Conservation (phyloP, 2,113 vertebrate genomes). For the Hemichromis elongatus region DNA sequence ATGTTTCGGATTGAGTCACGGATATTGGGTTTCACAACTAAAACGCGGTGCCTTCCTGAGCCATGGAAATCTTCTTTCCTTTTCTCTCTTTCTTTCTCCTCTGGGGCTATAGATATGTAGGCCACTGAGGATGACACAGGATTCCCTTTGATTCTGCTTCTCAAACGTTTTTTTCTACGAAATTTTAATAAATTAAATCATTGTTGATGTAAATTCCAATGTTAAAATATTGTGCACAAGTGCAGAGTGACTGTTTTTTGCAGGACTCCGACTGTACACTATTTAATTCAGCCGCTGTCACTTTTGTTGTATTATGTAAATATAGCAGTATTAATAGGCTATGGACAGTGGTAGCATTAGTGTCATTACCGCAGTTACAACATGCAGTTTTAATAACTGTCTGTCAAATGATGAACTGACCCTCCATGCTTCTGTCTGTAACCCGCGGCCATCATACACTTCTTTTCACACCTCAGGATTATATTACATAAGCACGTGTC, state of each 20-base stretch:
- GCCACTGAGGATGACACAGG: slow-evolving; percentile 37
- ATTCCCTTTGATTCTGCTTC: slow-evolving; percentile 19
- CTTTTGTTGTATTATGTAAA: background rate
- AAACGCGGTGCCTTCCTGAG: slow-evolving; percentile 8
- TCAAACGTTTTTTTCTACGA: background rate
- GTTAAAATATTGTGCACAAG: background rate
- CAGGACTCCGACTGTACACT: background rate
- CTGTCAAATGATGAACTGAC: slow-evolving; percentile 22
- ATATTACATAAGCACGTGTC: slow-evolving; percentile 34
- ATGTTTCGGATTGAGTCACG: slow-evolving; percentile 46
- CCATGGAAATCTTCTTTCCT: slow-evolving; percentile 27
- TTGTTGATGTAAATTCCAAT: background rate
- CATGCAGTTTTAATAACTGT: slow-evolving; percentile 41
- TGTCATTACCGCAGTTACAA: background rate
- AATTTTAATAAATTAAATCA: background rate
- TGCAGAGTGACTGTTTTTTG: background rate
- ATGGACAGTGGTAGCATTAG: background rate
- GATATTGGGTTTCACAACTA: slow-evolving; percentile 53
- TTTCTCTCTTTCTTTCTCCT: background rate
- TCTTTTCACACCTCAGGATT: slow-evolving; percentile 22
- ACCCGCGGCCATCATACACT: background rate
- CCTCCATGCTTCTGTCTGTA: background rate
- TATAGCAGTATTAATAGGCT: background rate
- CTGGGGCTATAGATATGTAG: slow-evolving; percentile 17
- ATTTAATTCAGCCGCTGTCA: background rate